A percentile compares a stretch with the other conserved stretches of the same genome.
These are phyloP conservation scores for Drosophila repleta DNA, from an alignment of 1,140 invertebrate species.

Conservation along the genomic window DNA sequence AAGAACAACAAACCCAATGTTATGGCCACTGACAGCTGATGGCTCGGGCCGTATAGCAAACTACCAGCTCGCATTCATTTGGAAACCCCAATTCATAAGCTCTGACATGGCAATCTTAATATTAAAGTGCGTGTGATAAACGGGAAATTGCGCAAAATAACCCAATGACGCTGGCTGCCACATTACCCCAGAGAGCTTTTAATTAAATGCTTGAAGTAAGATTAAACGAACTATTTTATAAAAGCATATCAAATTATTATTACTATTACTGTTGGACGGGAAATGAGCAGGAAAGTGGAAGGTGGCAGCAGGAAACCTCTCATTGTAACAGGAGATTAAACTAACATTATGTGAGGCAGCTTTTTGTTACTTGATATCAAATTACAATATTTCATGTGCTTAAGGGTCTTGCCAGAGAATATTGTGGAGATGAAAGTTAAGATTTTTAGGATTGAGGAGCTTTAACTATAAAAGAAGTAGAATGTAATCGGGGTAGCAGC, in stretches of 20 bases:
- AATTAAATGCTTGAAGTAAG: not conserved
- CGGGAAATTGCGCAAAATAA: slow-evolving; percentile 10
- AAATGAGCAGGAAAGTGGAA: not conserved
- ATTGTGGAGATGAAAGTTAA: too few relatives aligned
- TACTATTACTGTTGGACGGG: too few relatives aligned
- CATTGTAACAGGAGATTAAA: too few relatives aligned
- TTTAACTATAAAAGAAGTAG: too few relatives aligned
- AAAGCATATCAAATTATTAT: slow-evolving; percentile 1
- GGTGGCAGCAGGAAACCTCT: too few relatives aligned
- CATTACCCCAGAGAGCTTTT: slow-evolving; percentile 3
- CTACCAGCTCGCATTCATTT: slow-evolving; percentile 49
- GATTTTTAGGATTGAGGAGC: too few relatives aligned
- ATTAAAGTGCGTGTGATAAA: slow-evolving; percentile 17
- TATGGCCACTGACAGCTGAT: slow-evolving; percentile 76
- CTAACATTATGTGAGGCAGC: too few relatives aligned
- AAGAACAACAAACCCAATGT: slow-evolving; percentile 71
- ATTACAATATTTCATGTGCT: too few relatives aligned
- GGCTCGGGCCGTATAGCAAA: slow-evolving; percentile 46
- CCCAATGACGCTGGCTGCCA: not conserved
- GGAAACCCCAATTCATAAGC: slow-evolving; percentile 63
- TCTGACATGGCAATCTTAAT: slow-evolving; percentile 32
- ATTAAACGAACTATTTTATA: not conserved
- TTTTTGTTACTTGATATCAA: too few relatives aligned
- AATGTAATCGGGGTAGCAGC: too few relatives aligned
- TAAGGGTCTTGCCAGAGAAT: too few relatives aligned